Evolutionary conservation across 1,140 invertebrate genomes (phyloP).

Genomic region (Lutraria rhynchaena): DNA sequence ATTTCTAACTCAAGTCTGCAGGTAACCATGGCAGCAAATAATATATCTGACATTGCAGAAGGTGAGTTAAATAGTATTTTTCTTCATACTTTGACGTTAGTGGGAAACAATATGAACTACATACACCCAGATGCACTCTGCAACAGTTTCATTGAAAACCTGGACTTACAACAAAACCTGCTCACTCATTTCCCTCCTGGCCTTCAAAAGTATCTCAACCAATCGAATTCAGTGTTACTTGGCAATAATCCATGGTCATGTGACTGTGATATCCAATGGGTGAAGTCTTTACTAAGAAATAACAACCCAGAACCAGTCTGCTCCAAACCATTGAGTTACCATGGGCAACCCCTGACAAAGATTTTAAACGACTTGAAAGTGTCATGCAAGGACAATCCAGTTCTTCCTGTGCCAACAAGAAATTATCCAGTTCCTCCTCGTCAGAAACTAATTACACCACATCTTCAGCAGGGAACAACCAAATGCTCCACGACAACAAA

Average conservation of each 20-base stretch:
- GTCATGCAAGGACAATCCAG: neutral
- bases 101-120: constrained; percentile 56
- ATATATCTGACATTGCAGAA: constrained; percentile 33
- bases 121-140: constrained; percentile 61
- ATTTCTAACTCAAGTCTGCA: constrained; percentile 38
- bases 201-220: constrained; percentile 54
- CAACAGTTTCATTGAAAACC: constrained; percentile 53
- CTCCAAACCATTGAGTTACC: constrained; percentile 29
- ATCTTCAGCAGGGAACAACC: constrained; percentile 23
- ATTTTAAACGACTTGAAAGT: constrained; percentile 26
- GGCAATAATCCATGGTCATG: constrained; percentile 67
- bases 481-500: constrained; percentile 38
- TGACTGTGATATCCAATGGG: constrained; percentile 70
- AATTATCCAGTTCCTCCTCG: constrained; percentile 27
- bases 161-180: constrained; percentile 61
- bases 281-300: constrained; percentile 59
- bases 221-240: constrained; percentile 47
- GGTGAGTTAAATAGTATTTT: constrained; percentile 41
- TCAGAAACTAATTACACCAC: constrained; percentile 16
- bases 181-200: constrained; percentile 65
- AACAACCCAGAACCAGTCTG: constrained; percentile 35
- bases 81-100: constrained; percentile 55
- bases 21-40: constrained; percentile 54
- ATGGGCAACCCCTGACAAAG: constrained; percentile 29
- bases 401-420: constrained; percentile 25